Conservation (phyloP, 2,888 invertebrate genomes). For the Myathropa florea region DNA sequence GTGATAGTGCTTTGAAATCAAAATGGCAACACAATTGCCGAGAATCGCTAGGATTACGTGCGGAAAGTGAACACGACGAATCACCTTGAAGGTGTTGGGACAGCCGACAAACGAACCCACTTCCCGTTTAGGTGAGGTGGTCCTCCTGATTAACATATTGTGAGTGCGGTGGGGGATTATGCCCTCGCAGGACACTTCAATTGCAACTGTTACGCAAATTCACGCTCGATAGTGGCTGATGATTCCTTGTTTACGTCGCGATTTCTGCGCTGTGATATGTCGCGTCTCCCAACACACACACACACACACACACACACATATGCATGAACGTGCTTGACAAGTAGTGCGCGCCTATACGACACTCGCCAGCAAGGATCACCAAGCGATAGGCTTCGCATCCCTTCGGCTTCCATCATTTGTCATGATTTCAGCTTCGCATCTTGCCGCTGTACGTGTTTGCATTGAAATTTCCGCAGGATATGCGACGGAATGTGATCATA, state of each 20-base stretch:
- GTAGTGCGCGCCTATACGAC: slow-evolving; percentile 20
- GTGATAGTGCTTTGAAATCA: slow-evolving; percentile 28
- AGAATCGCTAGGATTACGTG: slow-evolving; percentile 34
- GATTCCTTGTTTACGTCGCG: not conserved
- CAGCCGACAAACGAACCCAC: not conserved
- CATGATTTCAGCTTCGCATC: slow-evolving; percentile 48
- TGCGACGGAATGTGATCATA: slow-evolving; percentile 53
- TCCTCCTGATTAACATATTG: slow-evolving; percentile 24
- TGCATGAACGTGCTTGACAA: not conserved
- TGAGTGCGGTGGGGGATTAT: not conserved
- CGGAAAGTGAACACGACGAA: slow-evolving; percentile 4
- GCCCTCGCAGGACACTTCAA: not conserved
- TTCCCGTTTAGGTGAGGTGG: not conserved
- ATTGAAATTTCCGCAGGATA: slow-evolving; percentile 40
- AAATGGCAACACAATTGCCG: slow-evolving; percentile 62
- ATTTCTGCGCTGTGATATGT: not conserved
- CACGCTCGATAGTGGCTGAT: not conserved
- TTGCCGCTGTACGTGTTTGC: slow-evolving; percentile 24
- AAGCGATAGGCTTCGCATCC: not conserved
- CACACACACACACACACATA: not conserved
- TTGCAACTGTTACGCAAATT: not conserved
- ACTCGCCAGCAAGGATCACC: not conserved
- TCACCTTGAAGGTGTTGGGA: slow-evolving; percentile 43
- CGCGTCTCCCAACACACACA: not conserved
- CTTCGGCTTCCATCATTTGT: slow-evolving; percentile 47